A percentile compares a stretch with the other conserved stretches of the same genome.
phyloP scores from a whole-genome alignment of 2,888 invertebrate genomes.

The Magallana nippona region DNA sequence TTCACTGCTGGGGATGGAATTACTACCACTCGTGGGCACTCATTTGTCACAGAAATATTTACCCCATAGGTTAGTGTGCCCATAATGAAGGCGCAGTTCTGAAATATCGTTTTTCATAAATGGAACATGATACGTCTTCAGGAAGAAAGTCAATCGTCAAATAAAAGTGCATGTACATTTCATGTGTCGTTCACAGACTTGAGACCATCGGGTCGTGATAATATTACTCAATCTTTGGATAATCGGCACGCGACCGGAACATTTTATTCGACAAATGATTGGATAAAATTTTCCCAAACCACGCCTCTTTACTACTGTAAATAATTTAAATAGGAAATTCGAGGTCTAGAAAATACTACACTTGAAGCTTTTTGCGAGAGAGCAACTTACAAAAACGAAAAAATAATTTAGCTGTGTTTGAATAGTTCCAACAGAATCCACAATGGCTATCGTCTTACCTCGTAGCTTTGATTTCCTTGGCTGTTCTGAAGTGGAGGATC shows the following conservation, averaged over 20 bases:
- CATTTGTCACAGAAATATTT: conserved; percentile 14
- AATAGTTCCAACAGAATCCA: background rate
- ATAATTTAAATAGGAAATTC: conserved; percentile 19
- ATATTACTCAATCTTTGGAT: background rate
- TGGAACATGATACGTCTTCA: conserved; percentile 8
- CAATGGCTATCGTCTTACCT: conserved; percentile 8
- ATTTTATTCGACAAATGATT: conserved; percentile 4
- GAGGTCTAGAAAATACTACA: conserved; percentile 4
- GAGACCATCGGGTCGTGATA: background rate
- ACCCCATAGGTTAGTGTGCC: conserved; percentile 14
- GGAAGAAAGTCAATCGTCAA: background rate
- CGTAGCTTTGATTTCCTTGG: conserved; percentile 1
- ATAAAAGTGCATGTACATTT: conserved; percentile 15
- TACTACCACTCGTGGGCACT: conserved; percentile 7
- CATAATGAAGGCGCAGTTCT: background rate
- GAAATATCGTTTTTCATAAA: background rate
- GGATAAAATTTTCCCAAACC: background rate
- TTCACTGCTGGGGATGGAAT: background rate
- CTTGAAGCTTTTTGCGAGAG: background rate
- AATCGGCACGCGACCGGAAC: conserved; percentile 31
- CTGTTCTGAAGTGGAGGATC: background rate
- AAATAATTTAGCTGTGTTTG: background rate
- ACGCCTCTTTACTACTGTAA: conserved; percentile 3
- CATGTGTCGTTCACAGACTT: background rate
- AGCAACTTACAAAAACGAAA: background rate